Evolutionary conservation across 2,113 vertebrate species (phyloP).

Genomic region (Pungitius pungitius): DNA sequence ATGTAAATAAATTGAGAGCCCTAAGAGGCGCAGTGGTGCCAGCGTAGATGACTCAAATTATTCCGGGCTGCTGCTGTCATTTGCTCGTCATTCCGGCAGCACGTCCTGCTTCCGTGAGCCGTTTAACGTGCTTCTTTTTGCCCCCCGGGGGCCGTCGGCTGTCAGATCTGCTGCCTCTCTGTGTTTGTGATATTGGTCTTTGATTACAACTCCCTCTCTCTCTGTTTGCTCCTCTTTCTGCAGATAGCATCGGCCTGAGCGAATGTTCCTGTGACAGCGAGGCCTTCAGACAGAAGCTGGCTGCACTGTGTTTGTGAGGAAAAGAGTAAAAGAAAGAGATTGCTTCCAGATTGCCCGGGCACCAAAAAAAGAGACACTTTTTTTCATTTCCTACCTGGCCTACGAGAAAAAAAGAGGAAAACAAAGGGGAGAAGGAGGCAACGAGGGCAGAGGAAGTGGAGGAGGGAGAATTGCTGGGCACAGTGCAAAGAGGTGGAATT

Average conservation of each 20-base stretch:
- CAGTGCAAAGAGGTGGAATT: constrained; percentile 81
- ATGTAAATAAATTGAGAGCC: constrained; percentile 6
- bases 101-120: constrained; percentile 30
- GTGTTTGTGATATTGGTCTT: constrained; percentile 60
- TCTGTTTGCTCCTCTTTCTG: constrained; percentile 67
- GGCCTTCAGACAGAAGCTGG: constrained; percentile 93
- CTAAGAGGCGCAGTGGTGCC: background rate
- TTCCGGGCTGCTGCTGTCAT: constrained; percentile 41
- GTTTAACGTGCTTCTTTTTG: constrained; percentile 16
- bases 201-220: constrained; percentile 43
- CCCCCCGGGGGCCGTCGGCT: constrained; percentile 43
- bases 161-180: constrained; percentile 41
- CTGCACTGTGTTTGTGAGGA: constrained; percentile 88
- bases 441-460: constrained; percentile 58
- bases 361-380: constrained; percentile 86
- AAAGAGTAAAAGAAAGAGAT: constrained; percentile 78
- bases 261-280: constrained; percentile 91
- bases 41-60: constrained; percentile 30
- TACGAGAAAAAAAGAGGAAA: constrained; percentile 51
- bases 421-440: constrained; percentile 62
- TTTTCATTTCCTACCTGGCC: constrained; percentile 88
- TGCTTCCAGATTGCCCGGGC: constrained; percentile 96
- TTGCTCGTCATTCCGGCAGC: constrained; percentile 34
- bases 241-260: constrained; percentile 92
- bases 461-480: constrained; percentile 83